Evolutionary conservation across 2,888 invertebrate species (phyloP).

Genomic region (Copidosoma aretas): DNA sequence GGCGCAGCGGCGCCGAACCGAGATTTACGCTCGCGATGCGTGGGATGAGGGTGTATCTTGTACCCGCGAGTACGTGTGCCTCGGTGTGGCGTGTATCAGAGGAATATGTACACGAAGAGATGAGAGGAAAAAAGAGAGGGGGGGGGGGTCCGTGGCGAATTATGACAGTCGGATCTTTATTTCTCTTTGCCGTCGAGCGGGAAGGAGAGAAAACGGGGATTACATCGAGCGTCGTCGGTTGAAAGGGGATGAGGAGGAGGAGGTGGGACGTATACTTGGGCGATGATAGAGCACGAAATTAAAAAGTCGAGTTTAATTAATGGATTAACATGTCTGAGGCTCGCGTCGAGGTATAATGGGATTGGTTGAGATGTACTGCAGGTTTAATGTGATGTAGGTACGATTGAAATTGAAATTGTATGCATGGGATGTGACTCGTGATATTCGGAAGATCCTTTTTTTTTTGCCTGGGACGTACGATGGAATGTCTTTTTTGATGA

Average conservation of each 20-base stretch:
- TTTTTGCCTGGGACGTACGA: too few species aligned
- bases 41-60: slow-evolving; percentile 31
- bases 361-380: too few species aligned
- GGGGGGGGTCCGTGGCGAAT: neutral
- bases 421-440: too few species aligned
- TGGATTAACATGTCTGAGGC: neutral
- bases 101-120: slow-evolving; percentile 18
- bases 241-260: neutral
- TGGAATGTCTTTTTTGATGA: too few species aligned
- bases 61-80: too few species aligned
- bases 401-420: too few species aligned
- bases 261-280: neutral
- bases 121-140: neutral
- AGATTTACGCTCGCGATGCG: slow-evolving; percentile 30
- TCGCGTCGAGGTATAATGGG: too few species aligned
- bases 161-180: slow-evolving; percentile 3
- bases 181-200: neutral
- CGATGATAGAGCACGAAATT: neutral
- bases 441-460: too few species aligned
- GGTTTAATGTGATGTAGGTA: too few species aligned
- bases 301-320: neutral
- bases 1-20: slow-evolving; percentile 8
- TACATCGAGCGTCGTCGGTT: neutral
- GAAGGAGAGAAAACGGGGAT: neutral
- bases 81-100: neutral